phyloP scores from a whole-genome alignment of 2,113 vertebrate genomes.

The Aspiorhynchus laticeps region DNA sequence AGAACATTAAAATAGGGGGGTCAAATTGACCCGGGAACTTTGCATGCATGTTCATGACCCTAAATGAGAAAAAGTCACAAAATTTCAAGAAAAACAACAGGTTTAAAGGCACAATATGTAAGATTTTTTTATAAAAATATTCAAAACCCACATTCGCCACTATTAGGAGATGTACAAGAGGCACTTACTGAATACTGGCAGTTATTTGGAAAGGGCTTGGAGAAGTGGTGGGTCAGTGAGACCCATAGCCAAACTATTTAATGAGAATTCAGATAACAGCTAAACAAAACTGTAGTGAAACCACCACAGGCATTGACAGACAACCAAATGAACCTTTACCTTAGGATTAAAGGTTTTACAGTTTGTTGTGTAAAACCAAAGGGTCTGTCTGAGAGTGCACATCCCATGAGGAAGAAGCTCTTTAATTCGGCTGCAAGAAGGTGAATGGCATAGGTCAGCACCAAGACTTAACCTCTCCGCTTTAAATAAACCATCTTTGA shows the following conservation, averaged over 20 bases:
- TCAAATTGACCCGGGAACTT: not conserved
- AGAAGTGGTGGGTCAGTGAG: constrained; percentile 35
- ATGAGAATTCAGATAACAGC: constrained; percentile 68
- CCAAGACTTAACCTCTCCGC: constrained; percentile 45
- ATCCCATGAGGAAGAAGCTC: not conserved
- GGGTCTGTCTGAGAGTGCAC: not conserved
- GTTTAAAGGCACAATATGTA: too few relatives aligned
- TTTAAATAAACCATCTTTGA: constrained; percentile 61
- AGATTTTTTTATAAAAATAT: too few relatives aligned
- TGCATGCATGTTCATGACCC: too few relatives aligned
- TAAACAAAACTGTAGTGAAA: constrained; percentile 60
- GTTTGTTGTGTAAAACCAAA: constrained; percentile 31
- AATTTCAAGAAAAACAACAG: too few relatives aligned
- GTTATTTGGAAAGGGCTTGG: constrained; percentile 60
- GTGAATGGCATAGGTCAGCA: constrained; percentile 34
- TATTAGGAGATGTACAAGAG: not conserved
- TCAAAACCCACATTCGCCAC: too few relatives aligned
- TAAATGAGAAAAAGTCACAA: too few relatives aligned
- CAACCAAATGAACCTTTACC: constrained; percentile 66
- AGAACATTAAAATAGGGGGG: too few relatives aligned
- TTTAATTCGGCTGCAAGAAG: constrained; percentile 56
- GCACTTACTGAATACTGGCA: not conserved
- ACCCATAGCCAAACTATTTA: constrained; percentile 65
- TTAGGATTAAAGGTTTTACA: constrained; percentile 67
- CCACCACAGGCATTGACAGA: constrained; percentile 52